phyloP scores from a whole-genome alignment of 2,888 invertebrate genomes.

The Xylota sylvarum region DNA sequence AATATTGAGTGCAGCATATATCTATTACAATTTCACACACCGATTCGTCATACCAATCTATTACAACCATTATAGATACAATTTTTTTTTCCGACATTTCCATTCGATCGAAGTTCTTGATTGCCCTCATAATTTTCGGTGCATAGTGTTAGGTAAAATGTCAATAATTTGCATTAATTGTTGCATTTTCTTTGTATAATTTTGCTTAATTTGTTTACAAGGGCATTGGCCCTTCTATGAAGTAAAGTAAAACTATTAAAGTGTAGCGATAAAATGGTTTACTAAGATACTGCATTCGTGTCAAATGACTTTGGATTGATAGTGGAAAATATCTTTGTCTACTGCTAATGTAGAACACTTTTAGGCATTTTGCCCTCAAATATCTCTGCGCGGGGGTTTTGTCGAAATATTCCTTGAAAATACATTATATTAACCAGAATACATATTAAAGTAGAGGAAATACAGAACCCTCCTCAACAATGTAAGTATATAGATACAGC shows the following conservation, averaged over 20 bases:
- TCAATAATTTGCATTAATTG: constrained; percentile 20
- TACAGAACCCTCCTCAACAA: not conserved
- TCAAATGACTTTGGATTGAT: constrained; percentile 29
- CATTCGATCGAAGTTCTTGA: constrained; percentile 28
- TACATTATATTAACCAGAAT: not conserved
- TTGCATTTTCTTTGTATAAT: constrained; percentile 23
- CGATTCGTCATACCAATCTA: not conserved
- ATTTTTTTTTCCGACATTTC: constrained; percentile 21
- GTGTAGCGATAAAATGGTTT: not conserved
- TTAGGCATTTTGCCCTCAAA: constrained; percentile 59
- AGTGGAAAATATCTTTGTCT: constrained; percentile 21
- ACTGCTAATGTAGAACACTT: constrained; percentile 63
- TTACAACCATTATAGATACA: not conserved
- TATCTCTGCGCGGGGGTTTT: not conserved
- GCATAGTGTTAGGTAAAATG: constrained; percentile 72
- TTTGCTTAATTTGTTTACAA: not conserved
- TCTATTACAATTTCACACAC: constrained; percentile 17
- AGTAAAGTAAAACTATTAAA: not conserved
- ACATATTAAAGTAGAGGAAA: not conserved
- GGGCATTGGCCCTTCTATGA: not conserved
- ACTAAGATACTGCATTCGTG: constrained; percentile 51
- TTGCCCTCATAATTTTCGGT: constrained; percentile 46
- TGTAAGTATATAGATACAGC: constrained; percentile 20
- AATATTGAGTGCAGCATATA: no score
- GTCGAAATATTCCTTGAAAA: not conserved